Conservation (phyloP, 1,140 invertebrate species). For the Ceratina australensis region DNA sequence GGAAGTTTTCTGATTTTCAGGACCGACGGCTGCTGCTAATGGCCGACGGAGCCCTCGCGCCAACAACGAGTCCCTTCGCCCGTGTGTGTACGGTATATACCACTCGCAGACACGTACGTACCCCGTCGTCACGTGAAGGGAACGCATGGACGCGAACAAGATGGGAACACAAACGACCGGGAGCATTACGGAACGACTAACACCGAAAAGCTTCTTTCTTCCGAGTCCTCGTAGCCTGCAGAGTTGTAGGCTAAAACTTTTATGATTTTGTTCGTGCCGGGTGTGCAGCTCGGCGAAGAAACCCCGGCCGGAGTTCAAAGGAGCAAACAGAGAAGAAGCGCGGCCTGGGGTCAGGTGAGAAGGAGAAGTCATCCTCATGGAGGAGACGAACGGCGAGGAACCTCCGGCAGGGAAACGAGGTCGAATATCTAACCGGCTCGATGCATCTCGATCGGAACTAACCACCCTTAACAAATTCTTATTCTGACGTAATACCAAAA, state of each 20-base stretch:
- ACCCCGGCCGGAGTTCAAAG: no score
- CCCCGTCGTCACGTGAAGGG: not conserved
- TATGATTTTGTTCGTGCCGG: constrained; percentile 67
- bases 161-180: constrained; percentile 45
- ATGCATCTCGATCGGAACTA: constrained; percentile 46
- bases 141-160: constrained; percentile 19
- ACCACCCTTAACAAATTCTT: no score
- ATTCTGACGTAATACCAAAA: no score
- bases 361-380: constrained; percentile 30
- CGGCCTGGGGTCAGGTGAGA: not conserved
- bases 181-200: constrained; percentile 44
- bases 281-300: constrained; percentile 12
- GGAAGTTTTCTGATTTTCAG: constrained; percentile 63
- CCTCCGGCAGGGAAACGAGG: constrained; percentile 39
- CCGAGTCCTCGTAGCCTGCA: constrained; percentile 26
- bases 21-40: constrained; percentile 55
- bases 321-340: not conserved
- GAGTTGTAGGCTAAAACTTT: constrained; percentile 67
- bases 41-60: constrained; percentile 43
- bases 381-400: constrained; percentile 56
- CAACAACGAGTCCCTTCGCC: no score
- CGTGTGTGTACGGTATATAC: no score
- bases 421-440: constrained; percentile 58
- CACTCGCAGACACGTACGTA: constrained; percentile 15
- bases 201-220: constrained; percentile 58